Percentiles rank a stretch among this genome's conserved stretches.
Conservation (phyloP, 2,113 vertebrate species). For the Nothobranchius furzeri region DNA sequence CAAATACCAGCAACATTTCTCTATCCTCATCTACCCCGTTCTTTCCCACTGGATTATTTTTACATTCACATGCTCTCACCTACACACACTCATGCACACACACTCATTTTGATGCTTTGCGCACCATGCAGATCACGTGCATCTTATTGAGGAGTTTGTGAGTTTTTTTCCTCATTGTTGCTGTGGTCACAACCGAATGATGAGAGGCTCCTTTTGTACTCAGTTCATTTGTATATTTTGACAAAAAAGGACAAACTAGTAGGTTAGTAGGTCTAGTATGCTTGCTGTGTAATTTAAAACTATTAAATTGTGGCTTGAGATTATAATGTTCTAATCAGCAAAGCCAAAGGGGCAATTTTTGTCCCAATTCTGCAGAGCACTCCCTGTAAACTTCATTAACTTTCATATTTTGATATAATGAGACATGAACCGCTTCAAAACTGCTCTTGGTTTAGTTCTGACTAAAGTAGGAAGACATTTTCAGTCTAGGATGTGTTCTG, state of each 20-base stretch:
- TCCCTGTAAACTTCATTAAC: slow-evolving; percentile 24
- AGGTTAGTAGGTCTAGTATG: background rate
- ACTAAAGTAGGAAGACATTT: slow-evolving; percentile 17
- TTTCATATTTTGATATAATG: background rate
- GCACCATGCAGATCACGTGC: slow-evolving; percentile 56
- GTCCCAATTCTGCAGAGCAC: background rate
- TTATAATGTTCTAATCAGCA: slow-evolving; percentile 21
- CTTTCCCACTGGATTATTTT: slow-evolving; percentile 30
- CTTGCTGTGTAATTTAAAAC: slow-evolving; percentile 34
- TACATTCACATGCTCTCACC: slow-evolving; percentile 18
- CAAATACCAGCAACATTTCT: slow-evolving; percentile 48
- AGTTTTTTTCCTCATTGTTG: slow-evolving; percentile 54
- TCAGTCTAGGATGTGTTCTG: slow-evolving; percentile 17
- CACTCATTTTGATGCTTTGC: slow-evolving; percentile 43
- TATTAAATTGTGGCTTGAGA: slow-evolving; percentile 31
- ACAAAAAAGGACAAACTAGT: slow-evolving; percentile 26
- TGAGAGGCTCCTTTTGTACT: slow-evolving; percentile 34
- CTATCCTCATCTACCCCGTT: slow-evolving; percentile 12
- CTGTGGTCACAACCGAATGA: slow-evolving; percentile 36
- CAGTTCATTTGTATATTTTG: slow-evolving; percentile 35
- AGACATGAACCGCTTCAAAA: background rate
- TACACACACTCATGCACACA: slow-evolving; percentile 6
- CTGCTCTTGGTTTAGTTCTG: slow-evolving; percentile 28
- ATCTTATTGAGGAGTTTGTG: slow-evolving; percentile 60
- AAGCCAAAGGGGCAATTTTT: slow-evolving; percentile 20